Base-by-base conservation (phyloP, 2,797 vertebrate genomes). In the Acanthis flammea region DNA sequence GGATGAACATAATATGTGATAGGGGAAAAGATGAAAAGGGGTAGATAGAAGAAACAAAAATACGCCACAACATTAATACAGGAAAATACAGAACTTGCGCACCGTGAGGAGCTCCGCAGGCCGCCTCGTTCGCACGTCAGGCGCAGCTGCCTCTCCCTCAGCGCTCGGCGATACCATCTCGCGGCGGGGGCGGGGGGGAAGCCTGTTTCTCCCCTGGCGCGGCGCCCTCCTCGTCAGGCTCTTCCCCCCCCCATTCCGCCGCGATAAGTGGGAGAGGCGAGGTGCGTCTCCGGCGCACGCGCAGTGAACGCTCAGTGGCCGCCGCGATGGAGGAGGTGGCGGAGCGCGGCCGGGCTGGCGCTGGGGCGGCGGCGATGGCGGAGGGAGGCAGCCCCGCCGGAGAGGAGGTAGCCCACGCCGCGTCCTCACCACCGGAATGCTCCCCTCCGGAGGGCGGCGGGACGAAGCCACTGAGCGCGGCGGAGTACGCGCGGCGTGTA, bases 401-500 rank as follows among this genome's bases (percentile, higher is more conserved):
- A 23, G 84, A 62, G 19, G 65, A 71, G 35, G 44, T 31, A 5
- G 27, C 25, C 28, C 22, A 1, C 21, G 27, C 78, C 7, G 62
- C 53, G 7, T 44, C 74, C 16, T 23, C 82, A 2, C 7, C 74
- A 1, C 7, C 25, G 27, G 33, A 74, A 7, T 7, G 60, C 66
- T 78, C 71, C n/a, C 19, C 90, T 28, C 9, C 53, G 39, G 71
- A 90, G 23, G 92, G 55, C 18, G 93, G 80, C 31, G 87, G 63
- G 50, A 77, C 90, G 14, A 97, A 96, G 41, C 92, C 97, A 18
- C 96, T 98, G 77, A 98, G 96, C 79, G 98, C 98, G 18, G 96
- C 95, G 31, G 98, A 99, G 73, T 99, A 99, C 95, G 98, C 99
- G 83, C 98, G 97, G 54, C 96, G 98, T 73, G 96, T 99, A 82